phyloP scores from a whole-genome alignment of 2,113 vertebrate genomes.

The Nerophis ophidion region DNA sequence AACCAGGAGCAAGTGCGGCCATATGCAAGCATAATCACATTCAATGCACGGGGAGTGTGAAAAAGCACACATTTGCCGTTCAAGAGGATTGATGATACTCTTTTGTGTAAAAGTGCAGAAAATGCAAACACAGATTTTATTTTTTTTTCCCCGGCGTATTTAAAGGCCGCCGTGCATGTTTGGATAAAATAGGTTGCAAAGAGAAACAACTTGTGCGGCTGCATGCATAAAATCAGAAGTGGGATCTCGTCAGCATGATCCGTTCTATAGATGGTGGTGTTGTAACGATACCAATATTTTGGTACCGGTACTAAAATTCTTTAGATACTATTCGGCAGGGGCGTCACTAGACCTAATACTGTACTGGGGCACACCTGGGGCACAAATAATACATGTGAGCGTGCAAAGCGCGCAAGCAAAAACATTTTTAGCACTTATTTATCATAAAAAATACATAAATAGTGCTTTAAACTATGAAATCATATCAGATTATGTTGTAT shows the following conservation, averaged over 20 bases:
- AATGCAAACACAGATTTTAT: conserved; percentile 15
- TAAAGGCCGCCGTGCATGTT: conserved; percentile 53
- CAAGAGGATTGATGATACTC: conserved; percentile 14
- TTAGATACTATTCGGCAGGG: too few species aligned
- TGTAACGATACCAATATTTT: too few species aligned
- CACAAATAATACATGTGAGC: too few species aligned
- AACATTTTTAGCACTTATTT: too few species aligned
- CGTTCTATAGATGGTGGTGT: conserved; percentile 15
- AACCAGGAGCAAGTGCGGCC: conserved; percentile 25
- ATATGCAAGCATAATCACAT: conserved; percentile 20
- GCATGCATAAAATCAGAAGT: conserved; percentile 29
- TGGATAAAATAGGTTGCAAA: conserved; percentile 38
- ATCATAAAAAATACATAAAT: too few species aligned
- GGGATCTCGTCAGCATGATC: conserved; percentile 49
- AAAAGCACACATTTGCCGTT: conserved; percentile 15
- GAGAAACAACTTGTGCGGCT: conserved; percentile 29
- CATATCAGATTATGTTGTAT: too few species aligned
- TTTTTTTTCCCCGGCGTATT: conserved; percentile 20
- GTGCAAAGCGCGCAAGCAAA: too few species aligned
- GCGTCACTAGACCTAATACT: too few species aligned
- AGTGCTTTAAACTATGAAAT: too few species aligned
- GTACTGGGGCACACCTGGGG: too few species aligned
- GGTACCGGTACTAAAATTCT: too few species aligned
- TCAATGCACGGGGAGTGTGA: conserved; percentile 10
- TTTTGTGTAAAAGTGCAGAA: conserved; percentile 10